These are phyloP conservation scores for Holacanthella duospinosa DNA, from an alignment of 2,888 invertebrate genomes.

Conservation along the genomic window DNA sequence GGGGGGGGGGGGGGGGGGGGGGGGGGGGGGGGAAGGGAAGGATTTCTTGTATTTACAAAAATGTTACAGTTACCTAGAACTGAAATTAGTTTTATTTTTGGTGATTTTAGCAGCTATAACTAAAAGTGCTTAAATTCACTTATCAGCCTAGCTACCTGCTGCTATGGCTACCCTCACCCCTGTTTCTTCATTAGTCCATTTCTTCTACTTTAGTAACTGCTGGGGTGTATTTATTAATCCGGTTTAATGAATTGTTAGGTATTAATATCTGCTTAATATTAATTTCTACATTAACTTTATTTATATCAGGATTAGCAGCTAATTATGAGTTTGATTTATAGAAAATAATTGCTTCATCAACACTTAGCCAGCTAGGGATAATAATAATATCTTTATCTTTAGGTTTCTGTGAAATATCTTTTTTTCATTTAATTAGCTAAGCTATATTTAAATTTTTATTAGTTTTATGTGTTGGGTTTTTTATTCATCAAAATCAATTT, in stretches of 20 bases:
- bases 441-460: constrained; percentile 65
- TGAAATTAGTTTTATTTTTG: too few relatives aligned
- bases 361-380: constrained; percentile 62
- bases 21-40: too few relatives aligned
- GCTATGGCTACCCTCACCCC: constrained; percentile 69
- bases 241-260: constrained; percentile 50
- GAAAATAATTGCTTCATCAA: constrained; percentile 67
- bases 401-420: constrained; percentile 49
- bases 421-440: constrained; percentile 63
- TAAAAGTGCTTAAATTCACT: constrained; percentile 71
- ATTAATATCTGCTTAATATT: constrained; percentile 48
- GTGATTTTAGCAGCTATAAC: constrained; percentile 52
- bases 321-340: constrained; percentile 51
- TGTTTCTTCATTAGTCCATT: constrained; percentile 63
- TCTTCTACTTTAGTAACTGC: constrained; percentile 69
- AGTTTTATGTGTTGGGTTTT: constrained; percentile 59
- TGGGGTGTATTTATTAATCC: constrained; percentile 62
- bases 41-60: constrained; percentile 46
- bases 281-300: constrained; percentile 42
- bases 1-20: too few relatives aligned
- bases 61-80: too few relatives aligned
- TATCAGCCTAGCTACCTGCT: constrained; percentile 61
- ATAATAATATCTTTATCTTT: constrained; percentile 57
- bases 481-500: constrained; percentile 56
- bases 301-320: constrained; percentile 41